Evolutionary conservation across 2,888 invertebrate species (phyloP).

Genomic region (Agonopterix heracliana): DNA sequence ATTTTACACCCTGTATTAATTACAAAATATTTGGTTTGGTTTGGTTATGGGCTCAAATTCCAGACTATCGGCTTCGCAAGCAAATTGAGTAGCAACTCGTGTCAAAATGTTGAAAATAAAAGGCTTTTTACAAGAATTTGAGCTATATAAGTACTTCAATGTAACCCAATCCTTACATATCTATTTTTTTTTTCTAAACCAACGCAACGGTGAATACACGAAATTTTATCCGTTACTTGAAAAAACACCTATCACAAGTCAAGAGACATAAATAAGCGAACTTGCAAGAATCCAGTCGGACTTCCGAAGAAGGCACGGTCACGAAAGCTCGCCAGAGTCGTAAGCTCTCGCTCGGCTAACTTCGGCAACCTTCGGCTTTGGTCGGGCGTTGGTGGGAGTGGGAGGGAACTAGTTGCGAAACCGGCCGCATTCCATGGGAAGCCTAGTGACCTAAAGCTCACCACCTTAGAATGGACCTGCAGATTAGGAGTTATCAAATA

Average conservation of each 20-base stretch:
- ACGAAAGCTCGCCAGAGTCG: conserved; percentile 29
- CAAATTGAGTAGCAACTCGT: too few species aligned
- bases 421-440: conserved; percentile 56
- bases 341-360: conserved; percentile 17
- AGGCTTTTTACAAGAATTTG: too few species aligned
- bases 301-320: conserved; percentile 47
- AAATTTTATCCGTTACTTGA: too few species aligned
- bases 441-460: conserved; percentile 67
- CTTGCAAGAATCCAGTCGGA: conserved; percentile 43
- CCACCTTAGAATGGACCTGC: conserved; percentile 20
- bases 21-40: too few species aligned
- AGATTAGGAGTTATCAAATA: conserved; percentile 7
- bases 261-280: conserved; percentile 24
- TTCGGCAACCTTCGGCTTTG: conserved; percentile 28
- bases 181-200: too few species aligned
- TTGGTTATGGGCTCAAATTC: too few species aligned
- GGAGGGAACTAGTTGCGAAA: conserved; percentile 68
- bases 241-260: neutral
- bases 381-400: conserved; percentile 38
- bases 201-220: too few species aligned
- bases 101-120: too few species aligned
- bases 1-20: too few species aligned
- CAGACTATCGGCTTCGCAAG: too few species aligned
- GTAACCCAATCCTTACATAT: too few species aligned
- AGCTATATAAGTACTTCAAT: too few species aligned